Percentiles rank a stretch among this genome's conserved stretches.
These are phyloP conservation scores for Macquaria australasica DNA, from an alignment of 2,113 vertebrate species.

Conservation along the genomic window DNA sequence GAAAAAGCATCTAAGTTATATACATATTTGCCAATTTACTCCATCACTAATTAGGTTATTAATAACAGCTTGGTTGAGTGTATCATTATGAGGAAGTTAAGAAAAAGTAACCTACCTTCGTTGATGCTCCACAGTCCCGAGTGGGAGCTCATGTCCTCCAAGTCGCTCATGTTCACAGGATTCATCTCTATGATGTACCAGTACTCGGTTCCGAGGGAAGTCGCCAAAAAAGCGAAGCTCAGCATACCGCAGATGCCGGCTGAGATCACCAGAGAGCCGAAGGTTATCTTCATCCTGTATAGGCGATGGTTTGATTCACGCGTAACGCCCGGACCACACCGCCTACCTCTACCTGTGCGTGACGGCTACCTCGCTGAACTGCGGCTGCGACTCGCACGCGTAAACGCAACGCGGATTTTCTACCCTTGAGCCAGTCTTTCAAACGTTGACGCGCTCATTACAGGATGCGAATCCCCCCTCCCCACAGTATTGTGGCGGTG, in stretches of 20 bases:
- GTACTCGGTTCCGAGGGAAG: conserved; percentile 83
- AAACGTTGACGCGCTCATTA: neutral
- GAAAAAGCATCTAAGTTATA: neutral
- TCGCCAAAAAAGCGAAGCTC: conserved; percentile 82
- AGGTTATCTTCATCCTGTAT: conserved; percentile 62
- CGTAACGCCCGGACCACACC: neutral
- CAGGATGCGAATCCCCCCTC: neutral
- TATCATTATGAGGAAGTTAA: neutral
- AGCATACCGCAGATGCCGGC: conserved; percentile 81
- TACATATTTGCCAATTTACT: neutral
- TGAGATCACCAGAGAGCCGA: conserved; percentile 76
- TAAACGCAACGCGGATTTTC: conserved; percentile 15
- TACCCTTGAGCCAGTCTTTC: neutral
- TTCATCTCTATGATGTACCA: conserved; percentile 86
- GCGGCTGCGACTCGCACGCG: no score
- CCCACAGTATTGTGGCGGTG: no score
- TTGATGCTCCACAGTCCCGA: conserved; percentile 82
- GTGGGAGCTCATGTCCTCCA: conserved; percentile 69
- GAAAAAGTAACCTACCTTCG: conserved; percentile 61
- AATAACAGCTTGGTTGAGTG: neutral
- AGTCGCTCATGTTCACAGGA: conserved; percentile 63
- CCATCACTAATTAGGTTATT: neutral
- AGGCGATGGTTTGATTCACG: neutral
- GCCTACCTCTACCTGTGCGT: no score
- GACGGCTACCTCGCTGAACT: no score